Evolutionary conservation across 2,797 vertebrate species (phyloP).

Genomic region (Aldrovandia affinis): DNA sequence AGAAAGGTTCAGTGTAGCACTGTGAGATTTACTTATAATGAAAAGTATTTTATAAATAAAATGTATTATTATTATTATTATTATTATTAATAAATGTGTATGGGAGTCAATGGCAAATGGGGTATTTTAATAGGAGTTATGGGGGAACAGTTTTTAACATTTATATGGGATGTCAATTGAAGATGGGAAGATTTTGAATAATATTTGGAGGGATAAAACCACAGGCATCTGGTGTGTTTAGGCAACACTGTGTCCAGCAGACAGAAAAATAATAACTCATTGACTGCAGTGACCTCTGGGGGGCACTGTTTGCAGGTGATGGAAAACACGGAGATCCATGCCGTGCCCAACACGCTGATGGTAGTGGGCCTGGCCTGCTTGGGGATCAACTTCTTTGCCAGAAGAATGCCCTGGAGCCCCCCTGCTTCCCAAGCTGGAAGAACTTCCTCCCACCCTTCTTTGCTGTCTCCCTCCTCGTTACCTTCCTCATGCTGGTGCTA

Average conservation of each 20-base stretch:
- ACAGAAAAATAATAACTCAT: neutral
- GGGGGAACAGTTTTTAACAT: too few species aligned
- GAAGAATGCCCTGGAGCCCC: conserved; percentile 75
- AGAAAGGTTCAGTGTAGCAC: too few species aligned
- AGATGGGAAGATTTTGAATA: too few species aligned
- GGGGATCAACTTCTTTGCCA: conserved; percentile 78
- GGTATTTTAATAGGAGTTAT: too few species aligned
- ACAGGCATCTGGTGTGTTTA: too few species aligned
- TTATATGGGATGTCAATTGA: too few species aligned
- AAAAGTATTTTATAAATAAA: too few species aligned
- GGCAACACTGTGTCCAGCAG: neutral
- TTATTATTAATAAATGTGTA: too few species aligned
- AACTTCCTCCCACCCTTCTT: conserved; percentile 76
- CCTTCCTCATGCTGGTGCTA: conserved; percentile 76
- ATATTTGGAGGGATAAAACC: too few species aligned
- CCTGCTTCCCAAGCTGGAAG: conserved; percentile 78
- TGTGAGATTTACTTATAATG: too few species aligned
- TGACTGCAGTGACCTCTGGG: neutral
- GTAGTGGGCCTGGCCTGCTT: conserved; percentile 76
- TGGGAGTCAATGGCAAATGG: too few species aligned
- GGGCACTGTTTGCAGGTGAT: conserved; percentile 67
- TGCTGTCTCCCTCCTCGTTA: conserved; percentile 71
- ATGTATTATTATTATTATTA: too few species aligned
- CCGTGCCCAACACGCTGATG: conserved; percentile 82
- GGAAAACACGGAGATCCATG: conserved; percentile 78